A percentile compares a stretch with the other conserved stretches of the same genome.
Evolutionary conservation across 64 coral and sea anemone species (phyloP).

Genomic region (Actinia equina): DNA sequence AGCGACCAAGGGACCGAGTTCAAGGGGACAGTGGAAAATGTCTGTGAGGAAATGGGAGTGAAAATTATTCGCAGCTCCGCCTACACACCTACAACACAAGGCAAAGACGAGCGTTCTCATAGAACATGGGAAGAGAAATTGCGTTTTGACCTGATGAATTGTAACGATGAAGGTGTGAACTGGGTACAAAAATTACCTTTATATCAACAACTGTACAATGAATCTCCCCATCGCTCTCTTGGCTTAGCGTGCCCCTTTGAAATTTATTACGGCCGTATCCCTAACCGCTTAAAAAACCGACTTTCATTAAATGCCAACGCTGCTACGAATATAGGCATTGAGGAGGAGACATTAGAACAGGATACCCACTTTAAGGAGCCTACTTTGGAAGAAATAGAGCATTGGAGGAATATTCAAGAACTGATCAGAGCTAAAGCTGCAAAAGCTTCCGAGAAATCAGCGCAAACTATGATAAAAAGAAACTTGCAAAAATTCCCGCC

Average conservation of each 20-base stretch:
- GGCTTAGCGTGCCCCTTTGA: neutral
- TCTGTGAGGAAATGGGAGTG: constrained; percentile 30
- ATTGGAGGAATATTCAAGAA: no score
- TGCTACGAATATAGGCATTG: no score
- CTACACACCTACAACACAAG: constrained; percentile 36
- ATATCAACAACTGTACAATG: constrained; percentile 15
- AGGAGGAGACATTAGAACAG: no score
- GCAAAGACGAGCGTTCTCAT: constrained; percentile 21
- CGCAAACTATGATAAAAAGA: no score
- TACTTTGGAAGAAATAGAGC: no score
- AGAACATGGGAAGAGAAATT: constrained; percentile 32
- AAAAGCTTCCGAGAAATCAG: no score
- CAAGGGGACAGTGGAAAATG: constrained; percentile 1
- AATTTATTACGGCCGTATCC: neutral
- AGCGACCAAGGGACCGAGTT: constrained; percentile 22
- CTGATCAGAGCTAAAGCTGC: no score
- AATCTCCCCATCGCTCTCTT: constrained; percentile 6
- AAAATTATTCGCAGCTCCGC: neutral
- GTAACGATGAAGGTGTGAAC: neutral
- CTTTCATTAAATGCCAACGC: no score
- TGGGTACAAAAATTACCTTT: constrained; percentile 1
- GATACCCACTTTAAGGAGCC: no score
- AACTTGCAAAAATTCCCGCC: no score
- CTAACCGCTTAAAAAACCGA: neutral
- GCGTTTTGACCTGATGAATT: constrained; percentile 7